Base-by-base conservation (phyloP, 2,888 invertebrate species). In the Flexamia atlantica region DNA sequence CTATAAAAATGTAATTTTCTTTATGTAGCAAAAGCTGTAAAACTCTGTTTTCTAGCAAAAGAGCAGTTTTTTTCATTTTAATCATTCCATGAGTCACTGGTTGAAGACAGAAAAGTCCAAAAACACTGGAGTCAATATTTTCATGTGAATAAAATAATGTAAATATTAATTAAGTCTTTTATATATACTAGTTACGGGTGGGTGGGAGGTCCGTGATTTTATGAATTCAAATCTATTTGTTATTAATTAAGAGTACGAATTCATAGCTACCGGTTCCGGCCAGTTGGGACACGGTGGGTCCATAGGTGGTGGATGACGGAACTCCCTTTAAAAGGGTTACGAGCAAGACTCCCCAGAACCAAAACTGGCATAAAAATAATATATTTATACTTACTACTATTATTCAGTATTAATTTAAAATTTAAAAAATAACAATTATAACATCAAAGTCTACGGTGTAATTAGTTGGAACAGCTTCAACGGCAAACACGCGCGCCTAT, bases 241-340 rank as follows among this genome's bases (percentile, higher is more conserved):
- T 60, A 60, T 20, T 57, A 5, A 60, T 60, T 60, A 14, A 60
- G 60, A 60, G 60, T 60, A 14, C 23, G 60, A 60, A 60, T 60
- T 60, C 60, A 60, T 60, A 60, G 60, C 60, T 60, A 17, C 60
- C 60, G 20, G 60, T 60, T 60, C 2, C 60, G 9, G 60, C 60
- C 60, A 60, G 25, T 23, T 25, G 23, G 60, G 20, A 60, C 60
- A 60, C 60, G 20, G 60, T 17, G 60, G 60, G 60, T 60, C 60
- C 60, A 60, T 60, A 60, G 60, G 60, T 10, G 60, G 60, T 60
- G 60, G 25, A 60, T 60, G 60, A 60, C 23, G 60, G 60, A 60
- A 60, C 9, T 23, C 60, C 60, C 5, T 60, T 60, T 60, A 60
- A 60, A 60, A 60, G 60, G 60, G 60, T 60, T 60, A 60, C 3